Evolutionary conservation across 2,888 invertebrate genomes (phyloP), one percentile per base, ranked within the genome.

Genomic region (Liodrosophila aerea): DNA sequence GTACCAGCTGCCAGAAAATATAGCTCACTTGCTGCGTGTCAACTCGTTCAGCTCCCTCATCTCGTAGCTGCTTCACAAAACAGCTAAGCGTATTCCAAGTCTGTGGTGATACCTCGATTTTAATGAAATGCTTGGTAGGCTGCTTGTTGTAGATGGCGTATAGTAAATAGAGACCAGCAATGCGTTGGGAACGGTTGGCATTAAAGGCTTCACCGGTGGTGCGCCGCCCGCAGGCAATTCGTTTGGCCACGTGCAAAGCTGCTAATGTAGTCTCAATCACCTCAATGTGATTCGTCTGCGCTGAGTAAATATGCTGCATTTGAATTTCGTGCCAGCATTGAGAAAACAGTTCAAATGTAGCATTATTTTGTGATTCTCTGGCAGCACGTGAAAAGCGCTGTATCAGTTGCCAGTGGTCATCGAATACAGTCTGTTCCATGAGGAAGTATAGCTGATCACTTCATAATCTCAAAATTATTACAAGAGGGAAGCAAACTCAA

Each of bases 121-220:
- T 89, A 0, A 80, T 58, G 52, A 74, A 89, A 4, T 69, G 63
- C 18, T 77, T 67, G 0, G 89, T 89, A 0, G 89, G 89, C 33
- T 89, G 89, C 47, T 88, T 88, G 49, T 88, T 85, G 47, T 85
- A 88, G 31, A 88, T 74, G 7, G 76, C 78, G 51, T 88, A 88
- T 2, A 89, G 61, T 2, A 89, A 52, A 47, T 70, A 89, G 4
- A 89, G 52, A 4, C 73, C 87, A 0, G 85, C 88, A 41, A 88
- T 64, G 15, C 87, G 78, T n/a, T 76, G 69, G 1, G 56, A 34
- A 0, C 67, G 71, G 0, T 53, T 50, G 1, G 66, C 66, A 0
- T 61, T 4, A 13, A 67, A 71, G 2, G 15, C 18, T 1, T 67
- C 65, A 0, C 71, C 75, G 43, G 54, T 64, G 2, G 56, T 54